A percentile compares a stretch with the other conserved stretches of the same genome.
Conservation (phyloP, 1,140 invertebrate species). For the Calephelis virginiensis region DNA sequence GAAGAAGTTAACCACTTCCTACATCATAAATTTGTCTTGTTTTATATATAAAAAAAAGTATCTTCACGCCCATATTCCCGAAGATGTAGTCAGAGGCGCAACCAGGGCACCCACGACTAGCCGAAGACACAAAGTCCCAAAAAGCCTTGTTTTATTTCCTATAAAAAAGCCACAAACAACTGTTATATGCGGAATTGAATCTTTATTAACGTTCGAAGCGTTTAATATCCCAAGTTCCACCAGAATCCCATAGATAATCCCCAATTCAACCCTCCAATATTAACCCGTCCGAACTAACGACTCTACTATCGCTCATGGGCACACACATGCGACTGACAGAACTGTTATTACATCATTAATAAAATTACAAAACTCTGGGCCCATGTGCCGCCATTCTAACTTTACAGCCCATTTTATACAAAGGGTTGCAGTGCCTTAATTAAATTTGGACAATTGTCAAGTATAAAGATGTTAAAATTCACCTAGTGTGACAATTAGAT, state of each 20-base stretch:
- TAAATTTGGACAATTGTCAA: conserved; percentile 72
- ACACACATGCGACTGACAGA: conserved; percentile 74
- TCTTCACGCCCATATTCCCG: no score
- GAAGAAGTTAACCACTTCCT: no score
- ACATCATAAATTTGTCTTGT: no score
- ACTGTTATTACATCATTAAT: conserved; percentile 79
- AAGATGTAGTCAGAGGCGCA: no score
- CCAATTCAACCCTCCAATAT: conserved; percentile 62
- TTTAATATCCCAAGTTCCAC: conserved; percentile 35
- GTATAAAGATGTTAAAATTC: conserved; percentile 64
- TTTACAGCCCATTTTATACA: conserved; percentile 58
- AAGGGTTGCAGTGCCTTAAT: conserved; percentile 65
- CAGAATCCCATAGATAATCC: conserved; percentile 62
- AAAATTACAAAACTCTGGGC: conserved; percentile 75
- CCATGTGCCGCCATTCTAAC: conserved; percentile 61
- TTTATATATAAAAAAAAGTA: no score
- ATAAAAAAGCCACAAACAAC: no score
- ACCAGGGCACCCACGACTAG: no score
- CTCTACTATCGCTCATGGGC: conserved; percentile 72
- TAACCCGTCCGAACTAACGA: conserved; percentile 72
- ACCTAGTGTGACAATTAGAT: conserved; percentile 59
- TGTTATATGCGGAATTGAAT: conserved; percentile 12
- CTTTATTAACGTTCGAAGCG: conserved; percentile 13
- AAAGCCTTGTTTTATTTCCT: no score
- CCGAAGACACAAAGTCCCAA: no score